phyloP scores from a whole-genome alignment of 2,888 invertebrate genomes.

The Amblyjoppa fuscipennis region DNA sequence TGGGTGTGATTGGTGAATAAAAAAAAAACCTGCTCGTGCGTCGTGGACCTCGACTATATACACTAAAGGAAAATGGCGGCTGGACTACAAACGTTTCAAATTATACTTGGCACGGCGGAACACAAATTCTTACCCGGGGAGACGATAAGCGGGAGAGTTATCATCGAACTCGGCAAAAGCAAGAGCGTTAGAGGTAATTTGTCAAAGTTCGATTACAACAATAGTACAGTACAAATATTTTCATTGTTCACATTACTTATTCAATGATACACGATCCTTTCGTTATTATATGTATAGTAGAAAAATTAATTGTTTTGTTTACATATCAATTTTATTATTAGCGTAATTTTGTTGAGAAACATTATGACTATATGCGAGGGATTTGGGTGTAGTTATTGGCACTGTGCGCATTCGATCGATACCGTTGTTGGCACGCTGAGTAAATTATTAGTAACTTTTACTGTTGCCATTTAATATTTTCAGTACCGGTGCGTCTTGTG shows the following conservation, averaged over 20 bases:
- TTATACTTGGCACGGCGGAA: constrained; percentile 90
- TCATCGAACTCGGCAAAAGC: constrained; percentile 87
- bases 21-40: neutral
- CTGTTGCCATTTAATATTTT: neutral
- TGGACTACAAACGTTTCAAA: constrained; percentile 85
- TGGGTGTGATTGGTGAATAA: neutral
- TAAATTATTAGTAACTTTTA: too few species aligned
- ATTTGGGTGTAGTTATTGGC: too few species aligned
- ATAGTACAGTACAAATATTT: neutral
- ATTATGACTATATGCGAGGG: too few species aligned
- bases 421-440: too few species aligned
- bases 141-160: constrained; percentile 87
- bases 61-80: neutral
- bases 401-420: too few species aligned
- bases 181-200: constrained; percentile 88
- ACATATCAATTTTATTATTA: too few species aligned
- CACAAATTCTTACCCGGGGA: constrained; percentile 88
- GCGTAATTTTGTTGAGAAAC: too few species aligned
- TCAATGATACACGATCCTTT: neutral
- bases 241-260: neutral
- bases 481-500: too few species aligned
- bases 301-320: too few species aligned
- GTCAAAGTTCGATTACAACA: neutral
- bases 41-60: neutral
- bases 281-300: too few species aligned